phyloP scores from a whole-genome alignment of 1,140 invertebrate species.

The Gonatopus flavifemur region DNA sequence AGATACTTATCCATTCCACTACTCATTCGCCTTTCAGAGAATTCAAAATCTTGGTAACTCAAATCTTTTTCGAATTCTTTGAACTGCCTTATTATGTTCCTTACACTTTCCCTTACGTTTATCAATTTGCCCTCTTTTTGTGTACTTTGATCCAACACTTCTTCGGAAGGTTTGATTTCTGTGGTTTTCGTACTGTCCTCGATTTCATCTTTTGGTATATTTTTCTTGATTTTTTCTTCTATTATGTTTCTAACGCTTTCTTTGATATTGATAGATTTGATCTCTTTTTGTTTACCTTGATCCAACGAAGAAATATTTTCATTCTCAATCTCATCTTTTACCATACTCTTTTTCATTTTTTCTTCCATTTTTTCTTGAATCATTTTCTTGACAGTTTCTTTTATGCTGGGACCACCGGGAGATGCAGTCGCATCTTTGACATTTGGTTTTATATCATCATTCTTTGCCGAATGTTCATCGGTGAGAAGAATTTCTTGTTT shows the following conservation, averaged over 20 bases:
- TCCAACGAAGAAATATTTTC: constrained; percentile 21
- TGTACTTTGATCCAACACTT: no score
- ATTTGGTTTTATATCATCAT: no score
- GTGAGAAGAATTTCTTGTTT: no score
- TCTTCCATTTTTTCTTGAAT: constrained; percentile 49
- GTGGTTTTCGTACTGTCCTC: constrained; percentile 13
- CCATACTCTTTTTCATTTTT: constrained; percentile 26
- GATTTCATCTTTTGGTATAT: constrained; percentile 16
- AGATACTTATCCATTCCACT: neutral
- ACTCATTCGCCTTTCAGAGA: constrained; percentile 1
- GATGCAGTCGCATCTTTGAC: constrained; percentile 2
- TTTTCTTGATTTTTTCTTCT: constrained; percentile 22
- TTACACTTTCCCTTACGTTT: constrained; percentile 50
- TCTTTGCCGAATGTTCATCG: no score
- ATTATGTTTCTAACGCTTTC: no score
- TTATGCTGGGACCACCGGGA: constrained; percentile 34
- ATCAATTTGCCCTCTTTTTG: constrained; percentile 6
- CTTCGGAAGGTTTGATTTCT: constrained; percentile 9
- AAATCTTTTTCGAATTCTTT: constrained; percentile 53
- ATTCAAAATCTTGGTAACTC: constrained; percentile 30
- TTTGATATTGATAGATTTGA: constrained; percentile 13
- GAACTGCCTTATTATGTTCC: constrained; percentile 53
- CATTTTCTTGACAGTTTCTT: constrained; percentile 47
- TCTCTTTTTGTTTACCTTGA: constrained; percentile 10
- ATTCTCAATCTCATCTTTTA: constrained; percentile 18